These are phyloP conservation scores for Phylloscopus trochiloides DNA, from an alignment of 2,113 vertebrate species.

Conservation along the genomic window DNA sequence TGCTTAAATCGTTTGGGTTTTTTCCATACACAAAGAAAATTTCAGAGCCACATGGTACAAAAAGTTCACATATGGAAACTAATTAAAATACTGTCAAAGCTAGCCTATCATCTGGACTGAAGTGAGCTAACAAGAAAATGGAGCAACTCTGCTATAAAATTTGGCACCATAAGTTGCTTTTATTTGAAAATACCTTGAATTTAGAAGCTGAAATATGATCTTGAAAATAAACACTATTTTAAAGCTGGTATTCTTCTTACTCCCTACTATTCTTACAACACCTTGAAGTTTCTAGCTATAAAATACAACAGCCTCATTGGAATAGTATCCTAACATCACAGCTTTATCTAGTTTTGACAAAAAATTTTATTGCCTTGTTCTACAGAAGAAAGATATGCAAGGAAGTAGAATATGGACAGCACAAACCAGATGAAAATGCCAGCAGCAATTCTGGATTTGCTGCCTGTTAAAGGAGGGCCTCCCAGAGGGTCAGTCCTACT, in stretches of 20 bases:
- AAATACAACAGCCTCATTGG: not conserved
- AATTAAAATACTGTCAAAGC: conserved; percentile 74
- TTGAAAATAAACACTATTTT: not conserved
- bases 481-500: not conserved
- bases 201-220: not conserved
- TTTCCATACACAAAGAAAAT: conserved; percentile 36
- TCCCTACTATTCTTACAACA: not conserved
- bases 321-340: not conserved
- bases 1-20: conserved; percentile 24
- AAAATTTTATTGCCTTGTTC: not conserved
- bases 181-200: conserved; percentile 38
- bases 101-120: conserved; percentile 44
- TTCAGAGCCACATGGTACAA: conserved; percentile 57
- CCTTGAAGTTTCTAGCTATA: not conserved
- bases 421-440: not conserved
- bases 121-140: conserved; percentile 49
- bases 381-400: not conserved
- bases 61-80: conserved; percentile 67
- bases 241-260: not conserved
- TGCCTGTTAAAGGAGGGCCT: not conserved
- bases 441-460: not conserved
- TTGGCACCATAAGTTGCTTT: conserved; percentile 23
- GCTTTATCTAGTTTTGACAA: not conserved
- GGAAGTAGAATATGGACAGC: not conserved
- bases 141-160: conserved; percentile 34